A percentile compares a stretch with the other conserved stretches of the same genome.
Evolutionary conservation across 2,113 vertebrate genomes (phyloP).

Genomic region (Mustelus asterias): DNA sequence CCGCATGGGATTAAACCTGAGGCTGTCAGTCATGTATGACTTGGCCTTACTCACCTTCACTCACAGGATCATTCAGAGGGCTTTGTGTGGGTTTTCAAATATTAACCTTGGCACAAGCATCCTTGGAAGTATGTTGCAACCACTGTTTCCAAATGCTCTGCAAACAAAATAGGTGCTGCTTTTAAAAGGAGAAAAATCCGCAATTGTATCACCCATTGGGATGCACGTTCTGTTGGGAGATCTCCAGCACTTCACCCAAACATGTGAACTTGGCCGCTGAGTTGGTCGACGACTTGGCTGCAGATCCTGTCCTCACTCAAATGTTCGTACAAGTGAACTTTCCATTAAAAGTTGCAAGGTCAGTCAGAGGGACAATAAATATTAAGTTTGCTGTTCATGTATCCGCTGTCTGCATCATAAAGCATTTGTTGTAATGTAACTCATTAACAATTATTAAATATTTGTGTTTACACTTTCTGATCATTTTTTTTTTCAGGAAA

Average conservation of each 20-base stretch:
- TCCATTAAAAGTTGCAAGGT: background rate
- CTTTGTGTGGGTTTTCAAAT: background rate
- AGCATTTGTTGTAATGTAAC: background rate
- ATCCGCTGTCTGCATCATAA: background rate
- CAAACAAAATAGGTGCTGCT: background rate
- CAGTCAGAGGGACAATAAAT: background rate
- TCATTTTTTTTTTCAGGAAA: constrained; percentile 59
- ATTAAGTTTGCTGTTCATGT: background rate
- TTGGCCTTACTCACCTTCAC: background rate
- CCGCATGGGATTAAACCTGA: background rate
- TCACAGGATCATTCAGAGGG: background rate
- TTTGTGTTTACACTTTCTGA: background rate
- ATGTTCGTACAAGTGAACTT: background rate
- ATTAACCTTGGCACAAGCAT: background rate
- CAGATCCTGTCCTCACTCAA: background rate
- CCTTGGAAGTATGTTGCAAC: background rate
- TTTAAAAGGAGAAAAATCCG: background rate
- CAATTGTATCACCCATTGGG: background rate
- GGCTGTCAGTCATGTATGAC: background rate
- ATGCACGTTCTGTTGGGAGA: background rate
- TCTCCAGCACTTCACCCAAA: background rate
- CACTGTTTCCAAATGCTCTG: background rate
- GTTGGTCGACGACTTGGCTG: no score
- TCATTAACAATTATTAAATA: background rate
- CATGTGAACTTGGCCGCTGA: background rate